These are phyloP conservation scores for Galagoides demidoff DNA, from an alignment of 2,797 vertebrate genomes.

Conservation along the genomic window DNA sequence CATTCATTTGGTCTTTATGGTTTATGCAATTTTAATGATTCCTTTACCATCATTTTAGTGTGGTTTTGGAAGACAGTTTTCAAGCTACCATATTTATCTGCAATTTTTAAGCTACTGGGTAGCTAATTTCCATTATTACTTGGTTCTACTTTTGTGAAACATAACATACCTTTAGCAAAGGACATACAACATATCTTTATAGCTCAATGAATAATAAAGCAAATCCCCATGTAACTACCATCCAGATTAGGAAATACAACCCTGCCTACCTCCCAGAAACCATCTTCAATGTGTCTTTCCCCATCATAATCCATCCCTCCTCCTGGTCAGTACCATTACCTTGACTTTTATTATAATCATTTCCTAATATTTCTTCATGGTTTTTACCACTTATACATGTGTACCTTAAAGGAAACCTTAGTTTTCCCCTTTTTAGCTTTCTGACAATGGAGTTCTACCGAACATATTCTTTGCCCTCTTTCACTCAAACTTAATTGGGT, in stretches of 20 bases:
- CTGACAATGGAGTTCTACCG: background rate
- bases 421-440: background rate
- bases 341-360: background rate
- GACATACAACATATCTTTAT: conserved; percentile 46
- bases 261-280: background rate
- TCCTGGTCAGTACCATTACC: background rate
- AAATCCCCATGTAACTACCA: background rate
- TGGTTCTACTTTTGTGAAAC: conserved; percentile 59
- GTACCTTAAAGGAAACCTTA: background rate
- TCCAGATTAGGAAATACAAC: background rate
- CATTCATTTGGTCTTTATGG: conserved; percentile 32
- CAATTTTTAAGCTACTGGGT: conserved; percentile 38
- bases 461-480: background rate
- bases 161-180: conserved; percentile 22
- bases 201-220: conserved; percentile 45
- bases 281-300: background rate
- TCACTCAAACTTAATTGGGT: background rate
- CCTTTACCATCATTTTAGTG: conserved; percentile 6
- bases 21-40: conserved; percentile 56
- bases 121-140: conserved; percentile 52
- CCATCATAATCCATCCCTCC: background rate
- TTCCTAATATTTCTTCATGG: background rate
- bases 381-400: background rate
- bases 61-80: conserved; percentile 56
- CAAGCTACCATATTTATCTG: conserved; percentile 41